A percentile compares a stretch with the other conserved stretches of the same genome.
Evolutionary conservation across 1,140 invertebrate genomes (phyloP).

Genomic region (Watersipora subatra): DNA sequence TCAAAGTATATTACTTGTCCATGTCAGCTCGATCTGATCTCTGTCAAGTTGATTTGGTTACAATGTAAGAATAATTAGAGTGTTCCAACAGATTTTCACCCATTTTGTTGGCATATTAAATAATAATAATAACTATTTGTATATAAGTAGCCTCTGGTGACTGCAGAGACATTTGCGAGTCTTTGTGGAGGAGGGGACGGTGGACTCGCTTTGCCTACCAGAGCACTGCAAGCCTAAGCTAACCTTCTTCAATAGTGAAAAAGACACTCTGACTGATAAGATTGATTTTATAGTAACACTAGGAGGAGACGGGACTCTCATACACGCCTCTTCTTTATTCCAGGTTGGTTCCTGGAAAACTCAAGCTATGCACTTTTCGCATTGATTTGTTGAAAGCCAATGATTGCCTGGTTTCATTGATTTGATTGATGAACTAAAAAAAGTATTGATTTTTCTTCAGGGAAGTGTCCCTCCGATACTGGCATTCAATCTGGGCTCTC

Average conservation of each 20-base stretch:
- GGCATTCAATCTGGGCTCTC: conserved; percentile 92
- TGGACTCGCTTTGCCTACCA: conserved; percentile 63
- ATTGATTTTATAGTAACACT: conserved; percentile 93
- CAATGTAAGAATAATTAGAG: no score
- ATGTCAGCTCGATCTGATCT: no score
- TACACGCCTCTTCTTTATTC: conserved; percentile 86
- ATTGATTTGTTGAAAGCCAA: neutral
- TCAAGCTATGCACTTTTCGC: neutral
- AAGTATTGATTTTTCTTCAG: conserved; percentile 42
- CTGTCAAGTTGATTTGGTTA: no score
- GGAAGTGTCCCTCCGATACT: conserved; percentile 92
- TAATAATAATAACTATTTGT: no score
- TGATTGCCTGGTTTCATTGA: neutral
- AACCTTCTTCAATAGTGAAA: conserved; percentile 60
- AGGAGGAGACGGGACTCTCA: conserved; percentile 85
- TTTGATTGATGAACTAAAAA: neutral
- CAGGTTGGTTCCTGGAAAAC: conserved; percentile 40
- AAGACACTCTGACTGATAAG: conserved; percentile 60
- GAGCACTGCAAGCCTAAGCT: conserved; percentile 54
- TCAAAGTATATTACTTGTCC: no score
- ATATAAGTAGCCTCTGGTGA: no score
- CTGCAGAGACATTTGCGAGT: conserved; percentile 88
- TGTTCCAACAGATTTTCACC: no score
- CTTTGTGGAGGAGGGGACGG: conserved; percentile 74
- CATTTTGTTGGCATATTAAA: no score